phyloP scores from a whole-genome alignment of 2,113 vertebrate genomes.

The Oriolus oriolus region DNA sequence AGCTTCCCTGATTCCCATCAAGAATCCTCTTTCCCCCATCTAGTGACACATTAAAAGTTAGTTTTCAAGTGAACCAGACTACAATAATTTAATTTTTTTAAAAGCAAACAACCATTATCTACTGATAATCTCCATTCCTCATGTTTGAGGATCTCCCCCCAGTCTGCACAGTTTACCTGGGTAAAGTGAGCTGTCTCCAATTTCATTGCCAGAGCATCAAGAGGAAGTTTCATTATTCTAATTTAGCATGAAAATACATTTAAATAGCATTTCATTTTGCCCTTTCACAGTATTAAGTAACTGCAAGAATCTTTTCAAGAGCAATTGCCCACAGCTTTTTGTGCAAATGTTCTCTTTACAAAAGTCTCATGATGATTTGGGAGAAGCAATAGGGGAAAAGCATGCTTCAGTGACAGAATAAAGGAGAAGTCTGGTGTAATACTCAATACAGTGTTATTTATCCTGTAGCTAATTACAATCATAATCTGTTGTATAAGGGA shows the following conservation, averaged over 20 bases:
- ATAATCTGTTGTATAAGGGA: constrained; percentile 19
- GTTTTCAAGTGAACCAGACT: background rate
- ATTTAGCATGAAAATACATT: constrained; percentile 52
- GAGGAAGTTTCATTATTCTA: constrained; percentile 32
- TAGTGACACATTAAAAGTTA: background rate
- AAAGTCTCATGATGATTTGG: constrained; percentile 10
- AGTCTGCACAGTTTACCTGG: constrained; percentile 14
- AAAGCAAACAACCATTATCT: background rate
- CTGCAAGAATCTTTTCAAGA: constrained; percentile 31
- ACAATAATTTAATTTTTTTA: background rate
- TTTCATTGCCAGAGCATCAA: background rate
- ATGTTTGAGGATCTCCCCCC: background rate
- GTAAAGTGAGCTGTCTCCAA: constrained; percentile 22
- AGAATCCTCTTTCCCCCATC: background rate
- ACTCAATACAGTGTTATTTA: constrained; percentile 2
- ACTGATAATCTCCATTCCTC: background rate
- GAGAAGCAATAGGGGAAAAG: constrained; percentile 10
- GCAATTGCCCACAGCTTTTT: constrained; percentile 52
- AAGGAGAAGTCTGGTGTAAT: constrained; percentile 28
- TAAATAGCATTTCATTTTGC: constrained; percentile 65
- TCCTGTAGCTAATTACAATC: constrained; percentile 40
- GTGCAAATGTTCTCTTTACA: constrained; percentile 2
- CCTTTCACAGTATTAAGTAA: constrained; percentile 51
- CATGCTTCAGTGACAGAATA: constrained; percentile 9
- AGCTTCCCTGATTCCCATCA: background rate